These are phyloP conservation scores for Brachionus sp. DNA, from an alignment of 1,140 invertebrate genomes.

Conservation along the genomic window DNA sequence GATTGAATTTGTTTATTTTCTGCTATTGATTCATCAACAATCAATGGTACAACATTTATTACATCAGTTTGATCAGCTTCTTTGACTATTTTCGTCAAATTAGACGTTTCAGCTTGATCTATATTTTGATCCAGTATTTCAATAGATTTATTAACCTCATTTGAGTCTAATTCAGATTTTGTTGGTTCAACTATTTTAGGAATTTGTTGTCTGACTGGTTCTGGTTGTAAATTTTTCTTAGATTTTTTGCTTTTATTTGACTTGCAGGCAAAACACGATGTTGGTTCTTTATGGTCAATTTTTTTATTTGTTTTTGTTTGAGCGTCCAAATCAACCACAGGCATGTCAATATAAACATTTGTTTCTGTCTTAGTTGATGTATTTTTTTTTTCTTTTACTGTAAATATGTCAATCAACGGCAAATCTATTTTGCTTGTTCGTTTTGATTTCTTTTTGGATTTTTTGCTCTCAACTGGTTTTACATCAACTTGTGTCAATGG, in stretches of 20 bases:
- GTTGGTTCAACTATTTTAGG: not conserved
- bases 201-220: not conserved
- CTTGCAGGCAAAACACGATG: not conserved
- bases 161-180: not conserved
- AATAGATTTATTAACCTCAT: not conserved
- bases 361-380: not conserved
- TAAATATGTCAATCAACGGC: conserved; percentile 4
- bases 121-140: not conserved
- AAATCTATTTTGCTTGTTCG: not conserved
- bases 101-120: not conserved
- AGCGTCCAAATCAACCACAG: not conserved
- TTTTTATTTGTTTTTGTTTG: not conserved
- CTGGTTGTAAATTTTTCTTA: not conserved
- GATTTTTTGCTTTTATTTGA: not conserved
- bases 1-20: not conserved
- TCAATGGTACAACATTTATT: not conserved
- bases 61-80: not conserved
- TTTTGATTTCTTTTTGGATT: not conserved
- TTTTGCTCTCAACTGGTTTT: not conserved
- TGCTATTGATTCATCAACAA: not conserved
- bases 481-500: not conserved
- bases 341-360: not conserved
- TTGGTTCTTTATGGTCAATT: not conserved
- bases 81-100: not conserved
- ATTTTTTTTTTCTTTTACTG: not conserved